Evolutionary conservation across 2,797 vertebrate genomes (phyloP).

Genomic region (Borostomias antarcticus): DNA sequence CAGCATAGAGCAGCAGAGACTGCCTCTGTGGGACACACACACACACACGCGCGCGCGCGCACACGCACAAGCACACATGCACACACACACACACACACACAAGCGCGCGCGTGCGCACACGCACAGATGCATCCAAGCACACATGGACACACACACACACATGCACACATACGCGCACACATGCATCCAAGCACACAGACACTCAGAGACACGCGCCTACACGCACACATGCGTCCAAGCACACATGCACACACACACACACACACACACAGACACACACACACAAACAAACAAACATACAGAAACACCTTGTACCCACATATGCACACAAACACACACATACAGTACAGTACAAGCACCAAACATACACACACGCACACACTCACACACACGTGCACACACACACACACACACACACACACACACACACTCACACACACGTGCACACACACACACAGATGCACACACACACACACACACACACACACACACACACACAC

Average conservation of each 20-base stretch:
- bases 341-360: too few species aligned
- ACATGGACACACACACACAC: constrained; percentile 9
- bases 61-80: constrained; percentile 26
- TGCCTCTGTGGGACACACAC: constrained; percentile 48
- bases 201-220: too few species aligned
- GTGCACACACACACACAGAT: constrained; percentile 23
- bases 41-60: constrained; percentile 36
- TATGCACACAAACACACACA: constrained; percentile 15
- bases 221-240: constrained; percentile 9
- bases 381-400: constrained; percentile 32
- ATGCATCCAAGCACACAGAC: constrained; percentile 2
- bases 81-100: constrained; percentile 20
- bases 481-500: constrained; percentile 29
- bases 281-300: background rate
- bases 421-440: background rate
- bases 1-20: constrained; percentile 49
- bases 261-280: constrained; percentile 10
- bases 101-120: constrained; percentile 16
- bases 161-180: background rate
- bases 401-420: constrained; percentile 10
- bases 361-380: constrained; percentile 19
- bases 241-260: background rate
- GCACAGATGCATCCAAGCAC: constrained; percentile 32
- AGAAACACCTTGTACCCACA: constrained; percentile 19
- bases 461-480: constrained; percentile 13